Evolutionary conservation across 92 coral and sea anemone genomes (phyloP).

Genomic region (Siderastrea siderea): DNA sequence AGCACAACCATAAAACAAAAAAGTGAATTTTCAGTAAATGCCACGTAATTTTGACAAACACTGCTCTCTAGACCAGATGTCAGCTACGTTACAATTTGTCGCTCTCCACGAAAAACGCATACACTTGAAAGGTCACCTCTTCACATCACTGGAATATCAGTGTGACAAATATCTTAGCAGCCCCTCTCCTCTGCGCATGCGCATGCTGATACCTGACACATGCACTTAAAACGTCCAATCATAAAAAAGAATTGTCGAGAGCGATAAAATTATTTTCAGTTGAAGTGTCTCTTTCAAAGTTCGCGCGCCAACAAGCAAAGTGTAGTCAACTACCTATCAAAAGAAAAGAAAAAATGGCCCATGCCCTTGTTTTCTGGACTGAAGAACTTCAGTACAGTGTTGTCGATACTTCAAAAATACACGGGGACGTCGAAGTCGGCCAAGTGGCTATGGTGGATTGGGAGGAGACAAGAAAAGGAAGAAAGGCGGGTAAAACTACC

Average conservation of each 20-base stretch:
- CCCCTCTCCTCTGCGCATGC: too few relatives aligned
- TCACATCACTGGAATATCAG: too few relatives aligned
- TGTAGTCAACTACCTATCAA: neutral
- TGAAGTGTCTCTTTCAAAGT: neutral
- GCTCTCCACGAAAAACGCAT: too few relatives aligned
- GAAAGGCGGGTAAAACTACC: conserved; percentile 32
- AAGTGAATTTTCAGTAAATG: too few relatives aligned
- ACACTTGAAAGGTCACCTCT: too few relatives aligned
- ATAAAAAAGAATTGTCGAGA: neutral
- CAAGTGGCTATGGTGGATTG: conserved; percentile 49
- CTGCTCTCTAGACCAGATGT: too few relatives aligned
- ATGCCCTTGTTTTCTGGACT: neutral
- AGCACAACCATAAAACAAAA: too few relatives aligned
- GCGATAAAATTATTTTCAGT: neutral
- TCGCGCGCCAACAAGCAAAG: neutral
- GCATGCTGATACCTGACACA: neutral
- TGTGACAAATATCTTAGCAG: too few relatives aligned
- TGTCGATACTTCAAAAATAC: neutral
- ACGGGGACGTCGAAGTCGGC: conserved; percentile 4
- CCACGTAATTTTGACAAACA: too few relatives aligned
- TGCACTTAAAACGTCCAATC: neutral
- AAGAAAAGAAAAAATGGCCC: neutral
- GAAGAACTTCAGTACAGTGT: neutral
- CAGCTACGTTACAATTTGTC: too few relatives aligned
- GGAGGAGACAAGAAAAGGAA: conserved; percentile 52